phyloP scores from a whole-genome alignment of 1,140 invertebrate genomes.

The Micrasema minimum region DNA sequence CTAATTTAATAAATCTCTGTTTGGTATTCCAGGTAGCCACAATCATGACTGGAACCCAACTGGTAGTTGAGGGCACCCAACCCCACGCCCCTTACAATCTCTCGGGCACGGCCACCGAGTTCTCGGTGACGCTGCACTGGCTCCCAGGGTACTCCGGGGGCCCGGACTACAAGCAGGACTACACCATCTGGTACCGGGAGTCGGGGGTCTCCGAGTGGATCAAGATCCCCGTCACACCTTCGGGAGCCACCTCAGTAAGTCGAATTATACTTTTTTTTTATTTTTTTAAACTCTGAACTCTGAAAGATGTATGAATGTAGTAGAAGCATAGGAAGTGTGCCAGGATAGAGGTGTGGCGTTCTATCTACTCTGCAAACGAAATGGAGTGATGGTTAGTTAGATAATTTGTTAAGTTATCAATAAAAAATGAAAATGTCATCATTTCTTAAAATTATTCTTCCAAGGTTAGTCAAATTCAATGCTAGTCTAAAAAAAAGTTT shows the following conservation, averaged over 20 bases:
- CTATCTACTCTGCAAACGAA: too few species aligned
- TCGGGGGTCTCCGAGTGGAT: slow-evolving; percentile 87
- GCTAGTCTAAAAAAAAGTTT: too few species aligned
- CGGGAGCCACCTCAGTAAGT: slow-evolving; percentile 79
- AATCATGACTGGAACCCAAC: slow-evolving; percentile 86
- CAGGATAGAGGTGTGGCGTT: too few species aligned
- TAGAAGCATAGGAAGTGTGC: too few species aligned
- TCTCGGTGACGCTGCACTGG: slow-evolving; percentile 91
- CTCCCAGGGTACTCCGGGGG: slow-evolving; percentile 95
- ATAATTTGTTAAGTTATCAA: too few species aligned
- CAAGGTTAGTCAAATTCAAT: too few species aligned
- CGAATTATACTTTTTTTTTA: not conserved
- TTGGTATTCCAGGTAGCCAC: slow-evolving; percentile 83
- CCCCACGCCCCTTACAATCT: slow-evolving; percentile 97
- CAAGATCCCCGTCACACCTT: slow-evolving; percentile 91
- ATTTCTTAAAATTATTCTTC: too few species aligned
- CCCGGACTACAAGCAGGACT: slow-evolving; percentile 92
- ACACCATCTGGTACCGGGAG: slow-evolving; percentile 92
- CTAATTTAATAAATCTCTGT: too few species aligned
- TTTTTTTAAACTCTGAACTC: not conserved
- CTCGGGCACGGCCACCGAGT: slow-evolving; percentile 85
- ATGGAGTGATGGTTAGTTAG: too few species aligned
- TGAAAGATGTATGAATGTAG: not conserved
- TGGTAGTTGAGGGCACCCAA: slow-evolving; percentile 95
- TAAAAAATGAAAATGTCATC: too few species aligned